Evolutionary conservation across 2,797 vertebrate genomes (phyloP).

Genomic region (Delichon dasypus): DNA sequence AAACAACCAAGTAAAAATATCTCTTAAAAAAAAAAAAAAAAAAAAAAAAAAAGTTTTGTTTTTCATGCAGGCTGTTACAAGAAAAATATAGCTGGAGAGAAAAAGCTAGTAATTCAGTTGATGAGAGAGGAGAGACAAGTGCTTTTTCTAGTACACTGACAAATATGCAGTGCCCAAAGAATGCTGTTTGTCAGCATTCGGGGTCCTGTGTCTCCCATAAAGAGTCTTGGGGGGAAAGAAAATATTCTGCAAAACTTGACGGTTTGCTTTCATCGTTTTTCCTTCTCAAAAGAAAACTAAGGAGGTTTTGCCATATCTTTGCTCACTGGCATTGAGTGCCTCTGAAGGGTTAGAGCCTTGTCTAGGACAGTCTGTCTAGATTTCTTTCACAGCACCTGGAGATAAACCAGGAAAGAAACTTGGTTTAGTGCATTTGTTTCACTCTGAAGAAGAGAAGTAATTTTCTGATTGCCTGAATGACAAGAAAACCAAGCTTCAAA

Average conservation of each 20-base stretch:
- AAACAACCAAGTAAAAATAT: background rate
- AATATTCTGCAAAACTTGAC: background rate
- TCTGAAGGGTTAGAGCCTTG: background rate
- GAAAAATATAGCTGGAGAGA: background rate
- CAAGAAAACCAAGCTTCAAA: background rate
- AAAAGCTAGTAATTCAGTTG: background rate
- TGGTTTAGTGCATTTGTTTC: background rate
- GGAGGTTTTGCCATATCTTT: background rate
- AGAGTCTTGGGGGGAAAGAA: accelerated
- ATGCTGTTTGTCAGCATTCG: background rate
- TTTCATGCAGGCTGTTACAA: background rate
- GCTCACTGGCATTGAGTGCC: background rate
- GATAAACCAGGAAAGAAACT: background rate
- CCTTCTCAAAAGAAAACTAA: background rate
- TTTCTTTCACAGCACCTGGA: background rate
- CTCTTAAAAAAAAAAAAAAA: background rate
- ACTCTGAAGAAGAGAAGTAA: background rate
- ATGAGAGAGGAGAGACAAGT: background rate
- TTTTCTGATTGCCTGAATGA: background rate
- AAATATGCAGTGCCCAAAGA: background rate
- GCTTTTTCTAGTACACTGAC: background rate
- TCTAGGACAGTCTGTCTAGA: background rate
- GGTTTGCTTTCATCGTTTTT: background rate
- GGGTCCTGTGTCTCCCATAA: background rate
- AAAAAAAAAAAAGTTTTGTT: background rate